Base-by-base conservation (phyloP, 35 echinoderm and acorn worm species). In the Ophioderma brevispina region DNA sequence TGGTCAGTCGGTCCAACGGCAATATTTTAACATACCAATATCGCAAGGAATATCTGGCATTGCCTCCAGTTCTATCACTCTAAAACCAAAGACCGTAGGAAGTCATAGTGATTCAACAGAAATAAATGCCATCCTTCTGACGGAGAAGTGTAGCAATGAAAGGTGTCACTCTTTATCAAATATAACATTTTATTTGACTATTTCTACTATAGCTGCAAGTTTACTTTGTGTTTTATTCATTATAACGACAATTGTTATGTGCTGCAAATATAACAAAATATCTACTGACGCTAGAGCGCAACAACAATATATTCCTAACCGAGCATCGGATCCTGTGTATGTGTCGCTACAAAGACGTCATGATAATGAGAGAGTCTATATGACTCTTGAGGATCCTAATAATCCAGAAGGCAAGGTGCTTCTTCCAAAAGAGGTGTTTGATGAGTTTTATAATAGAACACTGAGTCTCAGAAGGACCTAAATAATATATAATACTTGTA, bases 361-460 rank as follows among this genome's bases (percentile, higher is more conserved):
- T 70, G 59, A 30, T 13, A 25, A 25, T 70, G 59, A 70, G 23
- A 8, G 15, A 3, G 59, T 70, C 10, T 70, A 70, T 70, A 70
- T 70, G 59, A 70, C 59, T 70, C n/a, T 70, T 15, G 59, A 70
- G 2, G 59, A 70, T 70, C 59, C 59, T 15, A 70, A 70, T 70
- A 70, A 70, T 70, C 59, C 59, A 30, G 59, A 70, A 70, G 59
- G 59, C 10, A 70, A 70, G 23, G 59, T 70, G 5, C 59, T 70
- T 2, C 59, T 70, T 13, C 59, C 59, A 70, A 6, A 70, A 30
- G 59, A 70, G 59, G 59, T 70, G 28, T 70, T 70, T 70, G 59
- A 70, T 70, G 59, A 70, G n/a, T 70, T 70, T 70, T 70, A 70
- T 25, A 70, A 70, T 25, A 70, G 28, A 70, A 70, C 59, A 70